A percentile compares a stretch with the other conserved stretches of the same genome.
These are phyloP conservation scores for Enteromius viviparus DNA, from an alignment of 2,797 vertebrate species.

Conservation along the genomic window DNA sequence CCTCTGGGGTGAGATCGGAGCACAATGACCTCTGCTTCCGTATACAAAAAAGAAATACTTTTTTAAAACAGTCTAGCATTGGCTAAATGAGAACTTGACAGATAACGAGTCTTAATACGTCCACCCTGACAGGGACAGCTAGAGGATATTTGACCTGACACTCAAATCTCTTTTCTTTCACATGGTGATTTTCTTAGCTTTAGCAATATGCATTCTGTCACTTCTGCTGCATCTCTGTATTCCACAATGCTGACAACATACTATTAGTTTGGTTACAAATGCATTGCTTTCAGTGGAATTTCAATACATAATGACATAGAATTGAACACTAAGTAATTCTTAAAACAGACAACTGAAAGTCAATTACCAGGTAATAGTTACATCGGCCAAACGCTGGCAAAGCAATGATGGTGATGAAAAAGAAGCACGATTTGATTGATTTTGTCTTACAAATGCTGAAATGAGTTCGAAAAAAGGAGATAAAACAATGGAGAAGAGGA, in stretches of 20 bases:
- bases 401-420: neutral
- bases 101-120: conserved; percentile 62
- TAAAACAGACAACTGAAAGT: neutral
- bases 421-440: neutral
- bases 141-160: conserved; percentile 55
- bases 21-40: conserved; percentile 17
- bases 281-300: neutral
- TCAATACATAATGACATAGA: conserved; percentile 3
- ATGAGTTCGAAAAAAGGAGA: neutral
- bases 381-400: neutral
- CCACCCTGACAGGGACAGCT: conserved; percentile 61
- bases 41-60: neutral
- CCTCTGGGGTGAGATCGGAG: conserved; percentile 27
- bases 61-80: conserved; percentile 6
- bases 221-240: neutral
- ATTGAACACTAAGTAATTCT: neutral
- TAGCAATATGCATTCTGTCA: neutral
- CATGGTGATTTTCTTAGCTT: neutral
- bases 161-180: neutral
- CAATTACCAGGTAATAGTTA: neutral
- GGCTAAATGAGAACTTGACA: conserved; percentile 26
- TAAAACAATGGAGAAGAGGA: neutral
- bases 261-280: neutral
- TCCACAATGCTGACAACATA: neutral
- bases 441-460: neutral